Percentiles rank a stretch among this genome's conserved stretches.
Conservation (phyloP, 2,113 vertebrate genomes). For the Ancistrus triradiatus region DNA sequence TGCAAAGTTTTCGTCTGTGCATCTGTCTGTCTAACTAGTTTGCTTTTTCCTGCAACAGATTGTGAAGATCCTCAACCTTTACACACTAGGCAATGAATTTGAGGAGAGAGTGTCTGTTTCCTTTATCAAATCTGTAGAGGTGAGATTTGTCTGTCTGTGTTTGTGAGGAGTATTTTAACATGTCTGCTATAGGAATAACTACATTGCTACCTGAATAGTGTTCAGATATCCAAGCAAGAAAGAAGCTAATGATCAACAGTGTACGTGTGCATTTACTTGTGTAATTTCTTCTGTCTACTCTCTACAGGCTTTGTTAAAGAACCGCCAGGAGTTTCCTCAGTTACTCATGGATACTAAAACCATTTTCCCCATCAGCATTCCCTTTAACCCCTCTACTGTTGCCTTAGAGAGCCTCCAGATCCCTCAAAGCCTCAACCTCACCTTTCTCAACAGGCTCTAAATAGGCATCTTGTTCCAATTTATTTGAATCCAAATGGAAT, state of each 20-base stretch:
- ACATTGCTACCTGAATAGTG: no score
- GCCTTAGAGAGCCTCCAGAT: conserved; percentile 93
- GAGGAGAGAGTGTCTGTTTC: conserved; percentile 89
- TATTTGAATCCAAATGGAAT: not conserved
- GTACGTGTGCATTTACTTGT: not conserved
- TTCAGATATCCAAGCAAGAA: no score
- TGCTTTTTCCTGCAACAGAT: conserved; percentile 71
- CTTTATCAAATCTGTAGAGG: conserved; percentile 89
- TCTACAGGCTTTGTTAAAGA: conserved; percentile 80
- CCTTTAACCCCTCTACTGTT: conserved; percentile 85
- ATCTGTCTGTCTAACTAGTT: not conserved
- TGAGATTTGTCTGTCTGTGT: conserved; percentile 52
- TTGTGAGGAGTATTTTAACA: not conserved
- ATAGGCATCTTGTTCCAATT: not conserved
- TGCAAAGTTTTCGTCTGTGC: no score
- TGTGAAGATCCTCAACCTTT: conserved; percentile 91
- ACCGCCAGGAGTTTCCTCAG: conserved; percentile 82
- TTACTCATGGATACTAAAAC: conserved; percentile 93
- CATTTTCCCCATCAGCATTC: conserved; percentile 84
- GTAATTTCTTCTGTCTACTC: not conserved
- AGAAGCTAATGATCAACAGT: no score
- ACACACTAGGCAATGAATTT: conserved; percentile 96
- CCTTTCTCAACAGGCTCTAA: conserved; percentile 84
- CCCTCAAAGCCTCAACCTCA: conserved; percentile 83
- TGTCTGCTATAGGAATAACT: not conserved